Base-by-base conservation (phyloP, 2,113 vertebrate genomes). In the Lagopus leucura region DNA sequence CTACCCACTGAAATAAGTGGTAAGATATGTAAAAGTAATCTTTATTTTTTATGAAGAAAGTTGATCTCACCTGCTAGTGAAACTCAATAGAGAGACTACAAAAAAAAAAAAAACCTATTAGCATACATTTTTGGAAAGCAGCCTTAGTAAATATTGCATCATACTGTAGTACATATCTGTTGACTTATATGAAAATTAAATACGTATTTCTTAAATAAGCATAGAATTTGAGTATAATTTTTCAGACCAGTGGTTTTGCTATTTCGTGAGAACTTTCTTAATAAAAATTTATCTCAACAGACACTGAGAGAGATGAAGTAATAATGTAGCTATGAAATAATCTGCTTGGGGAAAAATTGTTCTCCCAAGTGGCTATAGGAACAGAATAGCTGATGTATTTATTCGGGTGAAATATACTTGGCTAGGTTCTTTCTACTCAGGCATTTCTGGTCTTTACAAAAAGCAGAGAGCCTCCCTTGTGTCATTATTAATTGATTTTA, bases 401-500 rank as follows among this genome's bases (percentile, higher is more conserved):
- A 65, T 65, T 50, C 57, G 25, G 6, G 1, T 50, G 16, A 66
- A 94, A 38, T 19, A 40, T 55, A 14, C 50, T 55, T 55, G 74
- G 66, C 66, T 86, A 8, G 42, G 3, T 38, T 71, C 65, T 73
- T 84, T 91, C 48, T 32, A 30, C 27, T 80, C 38, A 20, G 64
- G 55, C 38, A 38, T 87, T 95, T 90, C 54, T 91, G 85, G 25
- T 88, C 87, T 96, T 93, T 95, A 76, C n/a, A 81, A 92, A 91
- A 89, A 69, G 67, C 58, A 86, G 60, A 74, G 83, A 55, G 55
- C 87, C 71, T 89, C 78, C 78, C 86, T 86, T 90, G 88, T 87
- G 40, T 96, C 36, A 89, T 90, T 97, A 97, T 94, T 93, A 97
- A 97, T 97, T 96, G 96, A 97, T 97, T 97, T 38, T 38, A 38